Percentiles rank a stretch among this genome's conserved stretches.
phyloP scores from a whole-genome alignment of 2,113 vertebrate species.

The Solea senegalensis region DNA sequence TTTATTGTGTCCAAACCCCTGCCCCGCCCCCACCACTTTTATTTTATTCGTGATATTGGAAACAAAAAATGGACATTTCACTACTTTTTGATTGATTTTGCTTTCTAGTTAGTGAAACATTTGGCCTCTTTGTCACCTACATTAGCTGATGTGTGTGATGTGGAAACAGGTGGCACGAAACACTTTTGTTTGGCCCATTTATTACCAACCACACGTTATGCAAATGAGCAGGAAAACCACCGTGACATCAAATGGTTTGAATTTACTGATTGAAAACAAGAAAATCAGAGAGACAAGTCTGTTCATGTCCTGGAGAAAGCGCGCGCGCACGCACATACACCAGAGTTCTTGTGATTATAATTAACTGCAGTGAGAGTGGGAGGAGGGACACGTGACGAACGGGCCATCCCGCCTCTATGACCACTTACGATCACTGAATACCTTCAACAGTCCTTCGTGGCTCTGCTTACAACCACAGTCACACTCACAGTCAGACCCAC shows the following conservation, averaged over 20 bases:
- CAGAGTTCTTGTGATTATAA: conserved; percentile 22
- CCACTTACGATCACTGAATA: not conserved
- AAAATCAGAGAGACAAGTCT: conserved; percentile 31
- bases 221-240: not conserved
- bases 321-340: not conserved
- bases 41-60: no score
- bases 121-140: no score
- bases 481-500: not conserved
- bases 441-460: not conserved
- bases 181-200: no score
- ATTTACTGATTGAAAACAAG: not conserved
- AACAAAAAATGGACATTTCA: no score
- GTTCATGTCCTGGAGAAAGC: conserved; percentile 10
- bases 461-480: no score
- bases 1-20: no score
- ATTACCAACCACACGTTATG: not conserved
- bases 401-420: not conserved
- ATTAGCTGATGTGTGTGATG: not conserved
- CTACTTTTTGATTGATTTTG: no score
- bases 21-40: no score
- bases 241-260: accelerated
- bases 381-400: conserved; percentile 5
- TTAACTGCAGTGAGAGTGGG: conserved; percentile 24
- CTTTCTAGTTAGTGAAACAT: no score
- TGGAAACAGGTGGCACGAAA: not conserved